Evolutionary conservation across 2,113 vertebrate species (phyloP), one percentile per base, ranked within the genome.

Genomic region (Erpornis zantholeuca): DNA sequence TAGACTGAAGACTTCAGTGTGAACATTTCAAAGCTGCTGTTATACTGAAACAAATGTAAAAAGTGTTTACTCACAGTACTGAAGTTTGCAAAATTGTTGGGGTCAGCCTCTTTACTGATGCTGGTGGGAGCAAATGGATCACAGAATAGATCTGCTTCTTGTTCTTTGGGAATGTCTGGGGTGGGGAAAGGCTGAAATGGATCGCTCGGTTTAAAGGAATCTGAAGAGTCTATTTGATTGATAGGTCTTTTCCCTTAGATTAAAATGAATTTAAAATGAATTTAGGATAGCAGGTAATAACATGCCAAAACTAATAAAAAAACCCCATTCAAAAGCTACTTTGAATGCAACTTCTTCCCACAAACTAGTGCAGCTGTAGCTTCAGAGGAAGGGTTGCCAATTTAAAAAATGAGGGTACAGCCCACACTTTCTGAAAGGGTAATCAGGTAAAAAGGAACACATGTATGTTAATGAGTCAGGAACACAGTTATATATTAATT

Each of bases 21-120:
- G 82, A 94, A 93, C 72, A 88, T 94, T 54, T 88, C 87, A 95
- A 83, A 93, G 76, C 82, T 97, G 79, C 86, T 12, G 6, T 92
- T 83, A 93, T 66, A 92, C 88, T 88, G 90, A 96, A 96, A 97
- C 64, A 96, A 97, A 97, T 17, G 93, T 63, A 96, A 95, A 86
- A 96, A 94, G 80, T 45, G 71, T 97, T 96, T 98, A 99, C 99
- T 99, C 99, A 99, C 99, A 99, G 99, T 99, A 98, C 99, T 99
- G 98, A 99, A 99, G 98, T 99, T 99, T 98, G 99, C 98, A 99
- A 99, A 99, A 98, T 98, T 98, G 96, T 98, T 98, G 97, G 98
- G 97, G 96, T 98, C 98, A 96, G 98, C 96, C 98, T 98, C 98
- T 96, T 98, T 99, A 98, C 96, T 98, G 98, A 98, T 94, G 97